These are phyloP conservation scores for Glaucopsyche alexis DNA, from an alignment of 2,888 invertebrate genomes.

Conservation along the genomic window DNA sequence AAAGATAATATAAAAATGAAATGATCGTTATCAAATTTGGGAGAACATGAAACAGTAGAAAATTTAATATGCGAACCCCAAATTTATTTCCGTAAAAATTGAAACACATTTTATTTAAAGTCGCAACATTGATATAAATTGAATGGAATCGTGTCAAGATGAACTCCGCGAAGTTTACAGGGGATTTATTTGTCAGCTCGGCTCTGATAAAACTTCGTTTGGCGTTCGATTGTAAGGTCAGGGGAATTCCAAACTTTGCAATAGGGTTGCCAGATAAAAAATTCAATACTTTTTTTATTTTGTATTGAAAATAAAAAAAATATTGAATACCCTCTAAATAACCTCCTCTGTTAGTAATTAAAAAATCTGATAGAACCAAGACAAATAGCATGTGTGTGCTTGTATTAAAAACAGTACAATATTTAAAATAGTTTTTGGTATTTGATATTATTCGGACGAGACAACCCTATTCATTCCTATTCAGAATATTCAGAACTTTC, in stretches of 20 bases:
- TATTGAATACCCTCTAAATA: too few species aligned
- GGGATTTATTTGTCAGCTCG: constrained; percentile 77
- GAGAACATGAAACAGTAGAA: background rate
- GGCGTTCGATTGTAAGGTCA: constrained; percentile 75
- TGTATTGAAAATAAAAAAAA: background rate
- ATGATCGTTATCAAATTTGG: background rate
- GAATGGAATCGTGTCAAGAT: constrained; percentile 33
- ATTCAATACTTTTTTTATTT: background rate
- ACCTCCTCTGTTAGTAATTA: background rate
- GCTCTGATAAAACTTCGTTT: constrained; percentile 75
- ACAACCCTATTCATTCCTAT: constrained; percentile 10
- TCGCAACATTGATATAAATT: constrained; percentile 28
- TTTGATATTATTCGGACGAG: background rate
- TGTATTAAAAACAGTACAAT: too few species aligned
- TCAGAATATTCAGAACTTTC: constrained; percentile 20
- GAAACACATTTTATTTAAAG: constrained; percentile 13
- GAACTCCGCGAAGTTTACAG: constrained; percentile 65
- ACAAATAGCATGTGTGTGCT: too few species aligned
- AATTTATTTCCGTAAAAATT: background rate
- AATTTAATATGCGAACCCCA: background rate
- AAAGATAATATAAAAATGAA: too few species aligned
- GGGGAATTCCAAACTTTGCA: constrained; percentile 55
- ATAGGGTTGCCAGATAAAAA: constrained; percentile 51
- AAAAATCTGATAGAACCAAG: too few species aligned
- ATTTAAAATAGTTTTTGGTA: too few species aligned